A percentile compares a stretch with the other conserved stretches of the same genome.
phyloP scores from a whole-genome alignment of 1,140 invertebrate species.

The Leptonema lineaticorne region DNA sequence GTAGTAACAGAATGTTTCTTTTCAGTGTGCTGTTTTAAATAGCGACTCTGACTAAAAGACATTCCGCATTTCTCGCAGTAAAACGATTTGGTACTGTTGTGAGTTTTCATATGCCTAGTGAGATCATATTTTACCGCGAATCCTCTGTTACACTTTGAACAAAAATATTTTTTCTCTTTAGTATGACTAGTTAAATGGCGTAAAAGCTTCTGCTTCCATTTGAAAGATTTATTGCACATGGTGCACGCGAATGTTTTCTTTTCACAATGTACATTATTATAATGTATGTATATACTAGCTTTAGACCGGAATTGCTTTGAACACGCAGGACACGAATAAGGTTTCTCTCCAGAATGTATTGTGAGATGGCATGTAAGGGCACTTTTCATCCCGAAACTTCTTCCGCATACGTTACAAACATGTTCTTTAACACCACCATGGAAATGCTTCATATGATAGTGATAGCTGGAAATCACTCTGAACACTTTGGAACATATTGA shows the following conservation, averaged over 20 bases:
- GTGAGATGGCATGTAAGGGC: slow-evolving; percentile 48
- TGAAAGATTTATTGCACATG: slow-evolving; percentile 53
- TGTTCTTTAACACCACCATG: slow-evolving; percentile 40
- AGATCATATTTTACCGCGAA: slow-evolving; percentile 57
- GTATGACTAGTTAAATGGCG: slow-evolving; percentile 56
- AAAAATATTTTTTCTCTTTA: slow-evolving; percentile 53
- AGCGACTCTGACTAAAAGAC: slow-evolving; percentile 59
- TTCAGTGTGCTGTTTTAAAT: slow-evolving; percentile 53
- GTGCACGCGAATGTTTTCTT: slow-evolving; percentile 55
- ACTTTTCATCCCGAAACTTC: slow-evolving; percentile 37
- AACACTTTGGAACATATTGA: slow-evolving; percentile 39
- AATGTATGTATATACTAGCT: slow-evolving; percentile 59
- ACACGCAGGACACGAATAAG: slow-evolving; percentile 55
- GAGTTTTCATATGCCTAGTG: slow-evolving; percentile 55
- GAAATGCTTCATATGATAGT: slow-evolving; percentile 41
- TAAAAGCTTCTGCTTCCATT: slow-evolving; percentile 54
- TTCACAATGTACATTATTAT: slow-evolving; percentile 53
- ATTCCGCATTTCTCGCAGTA: slow-evolving; percentile 57
- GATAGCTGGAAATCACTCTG: slow-evolving; percentile 35
- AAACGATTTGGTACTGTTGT: slow-evolving; percentile 57
- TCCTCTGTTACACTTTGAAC: slow-evolving; percentile 55
- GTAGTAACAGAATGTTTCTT: slow-evolving; percentile 44
- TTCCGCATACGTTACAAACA: slow-evolving; percentile 34
- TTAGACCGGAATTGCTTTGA: slow-evolving; percentile 57
- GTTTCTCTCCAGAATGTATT: slow-evolving; percentile 55